A percentile compares a stretch with the other conserved stretches of the same genome.
Conservation (phyloP, 37 sponge, comb jelly and placozoan genomes). For the Tethya wilhelma region DNA sequence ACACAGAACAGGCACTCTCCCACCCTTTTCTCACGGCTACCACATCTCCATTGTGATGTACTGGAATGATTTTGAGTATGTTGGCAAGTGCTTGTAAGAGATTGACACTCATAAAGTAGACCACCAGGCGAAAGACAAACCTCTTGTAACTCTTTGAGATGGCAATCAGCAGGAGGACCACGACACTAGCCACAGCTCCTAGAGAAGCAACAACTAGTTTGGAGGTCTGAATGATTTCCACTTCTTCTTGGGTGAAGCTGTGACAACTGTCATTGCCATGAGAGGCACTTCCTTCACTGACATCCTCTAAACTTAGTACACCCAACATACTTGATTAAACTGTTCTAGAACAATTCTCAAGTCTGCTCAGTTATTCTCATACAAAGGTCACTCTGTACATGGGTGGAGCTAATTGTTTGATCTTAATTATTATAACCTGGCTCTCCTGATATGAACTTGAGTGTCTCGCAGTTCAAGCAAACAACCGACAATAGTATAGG, state of each 20-base stretch:
- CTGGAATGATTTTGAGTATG: background rate
- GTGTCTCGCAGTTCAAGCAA: no score
- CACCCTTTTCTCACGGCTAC: conserved; percentile 1
- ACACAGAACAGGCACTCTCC: background rate
- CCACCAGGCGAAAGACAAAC: background rate
- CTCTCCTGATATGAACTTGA: no score
- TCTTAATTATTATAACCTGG: no score
- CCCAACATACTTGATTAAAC: no score
- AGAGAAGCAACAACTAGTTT: background rate
- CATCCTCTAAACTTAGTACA: no score
- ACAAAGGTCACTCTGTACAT: no score
- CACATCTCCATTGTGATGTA: background rate
- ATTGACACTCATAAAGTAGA: background rate
- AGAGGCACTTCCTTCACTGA: no score
- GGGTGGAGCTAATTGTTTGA: no score
- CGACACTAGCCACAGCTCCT: background rate
- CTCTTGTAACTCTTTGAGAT: background rate
- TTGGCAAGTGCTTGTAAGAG: background rate
- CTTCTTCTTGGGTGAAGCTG: conserved; percentile 1
- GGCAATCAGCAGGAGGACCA: background rate
- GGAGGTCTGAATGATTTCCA: background rate
- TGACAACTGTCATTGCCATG: no score
- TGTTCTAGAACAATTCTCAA: no score
- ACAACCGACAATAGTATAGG: no score
- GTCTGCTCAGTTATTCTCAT: no score